Evolutionary conservation across 2,888 invertebrate species (phyloP).

Genomic region (Hyposoter dolosus): DNA sequence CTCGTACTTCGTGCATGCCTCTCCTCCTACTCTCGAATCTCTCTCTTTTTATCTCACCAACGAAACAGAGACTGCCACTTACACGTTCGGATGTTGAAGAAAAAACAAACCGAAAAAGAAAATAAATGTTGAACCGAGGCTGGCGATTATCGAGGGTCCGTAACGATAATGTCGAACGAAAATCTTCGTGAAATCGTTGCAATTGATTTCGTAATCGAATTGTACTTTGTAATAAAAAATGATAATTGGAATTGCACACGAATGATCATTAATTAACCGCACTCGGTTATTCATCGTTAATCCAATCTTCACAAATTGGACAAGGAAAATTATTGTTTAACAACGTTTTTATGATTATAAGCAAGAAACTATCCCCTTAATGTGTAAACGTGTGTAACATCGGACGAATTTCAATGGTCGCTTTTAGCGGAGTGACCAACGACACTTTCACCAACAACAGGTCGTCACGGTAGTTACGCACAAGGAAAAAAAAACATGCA

Average conservation of each 20-base stretch:
- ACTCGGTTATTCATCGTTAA: constrained; percentile 15
- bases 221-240: neutral
- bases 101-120: neutral
- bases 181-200: constrained; percentile 7
- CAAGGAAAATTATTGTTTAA: neutral
- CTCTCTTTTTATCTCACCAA: constrained; percentile 8
- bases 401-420: neutral
- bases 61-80: constrained; percentile 14
- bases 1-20: neutral
- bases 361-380: neutral
- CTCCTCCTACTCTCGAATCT: neutral
- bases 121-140: neutral
- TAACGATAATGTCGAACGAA: constrained; percentile 39
- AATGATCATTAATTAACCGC: constrained; percentile 4
- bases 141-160: constrained; percentile 38
- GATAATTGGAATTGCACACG: neutral
- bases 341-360: neutral
- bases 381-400: neutral
- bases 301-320: neutral
- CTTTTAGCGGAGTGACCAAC: neutral
- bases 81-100: neutral
- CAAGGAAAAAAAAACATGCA: too few species aligned
- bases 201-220: constrained; percentile 54
- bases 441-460: neutral
- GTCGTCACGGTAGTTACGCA: neutral